Base-by-base conservation (phyloP, 2,113 vertebrate species). In the Galbula dea region DNA sequence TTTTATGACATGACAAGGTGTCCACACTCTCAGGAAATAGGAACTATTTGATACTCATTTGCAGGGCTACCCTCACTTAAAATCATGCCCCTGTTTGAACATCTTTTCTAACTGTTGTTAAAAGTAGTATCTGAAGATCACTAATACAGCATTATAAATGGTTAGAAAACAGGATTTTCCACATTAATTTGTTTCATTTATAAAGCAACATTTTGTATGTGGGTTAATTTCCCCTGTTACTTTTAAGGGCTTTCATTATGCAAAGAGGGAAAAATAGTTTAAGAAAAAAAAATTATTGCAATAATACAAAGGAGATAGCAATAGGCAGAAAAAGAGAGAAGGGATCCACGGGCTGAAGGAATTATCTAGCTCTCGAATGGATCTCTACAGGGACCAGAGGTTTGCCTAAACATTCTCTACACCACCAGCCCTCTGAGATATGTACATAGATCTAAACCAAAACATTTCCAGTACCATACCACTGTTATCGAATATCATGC, bases 221-320 rank as follows among this genome's bases (percentile, higher is more conserved):
- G 37, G 32, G 66, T 85, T 95, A 82, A 92, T 94, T 93, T 93
- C 89, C 83, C 76, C 58, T 73, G 71, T 87, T 82, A 73, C 78
- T 83, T 92, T 85, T 69, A 68, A 51, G 12, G 37, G 21, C 34
- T 94, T 89, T 90, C 41, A 77, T 91, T 78, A 79, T 43, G 46
- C 34, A 94, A 74, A 58, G 37, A 68, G 12, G 55, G 9, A 26
- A 61, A 74, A 79, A 62, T n/a, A 43, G 27, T 68, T 68, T 51
- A 52, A 83, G 65, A 43, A 78, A 83, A 63, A 61, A 71, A 78
- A 78, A 21, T 78, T 41, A 74, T 55, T 79, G 34, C 62, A 74
- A 32, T 82, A 91, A 62, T 69, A 83, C 11, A 46, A 83, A 69
- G 37, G 21, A 69, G 73, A 58, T 52, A 45, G 74, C 39, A 57